Conservation (phyloP, 2,113 vertebrate genomes). For the Lophura nycthemera region DNA sequence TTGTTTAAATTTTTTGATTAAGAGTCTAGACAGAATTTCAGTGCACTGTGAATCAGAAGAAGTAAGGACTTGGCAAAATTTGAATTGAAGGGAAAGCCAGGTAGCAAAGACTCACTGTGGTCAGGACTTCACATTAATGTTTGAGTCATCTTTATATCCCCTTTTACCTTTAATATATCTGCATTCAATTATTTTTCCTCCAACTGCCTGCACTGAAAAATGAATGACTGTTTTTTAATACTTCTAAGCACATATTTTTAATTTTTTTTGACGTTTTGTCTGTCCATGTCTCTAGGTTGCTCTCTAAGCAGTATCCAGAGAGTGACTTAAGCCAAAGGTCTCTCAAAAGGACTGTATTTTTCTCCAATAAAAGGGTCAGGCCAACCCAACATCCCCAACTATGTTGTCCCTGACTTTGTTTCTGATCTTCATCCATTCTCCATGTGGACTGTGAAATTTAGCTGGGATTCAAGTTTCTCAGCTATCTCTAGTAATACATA, state of each 20-base stretch:
- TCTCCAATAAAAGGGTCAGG: not conserved
- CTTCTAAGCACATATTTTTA: not conserved
- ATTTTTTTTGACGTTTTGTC: not conserved
- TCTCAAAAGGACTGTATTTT: not conserved
- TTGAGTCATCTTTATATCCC: not conserved
- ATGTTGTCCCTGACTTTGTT: not conserved
- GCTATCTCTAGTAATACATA: not conserved
- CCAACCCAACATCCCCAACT: not conserved
- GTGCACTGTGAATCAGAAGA: not conserved
- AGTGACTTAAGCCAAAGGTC: not conserved
- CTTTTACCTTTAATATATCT: not conserved
- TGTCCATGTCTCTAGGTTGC: not conserved
- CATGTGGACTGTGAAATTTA: not conserved
- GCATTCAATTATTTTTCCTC: not conserved
- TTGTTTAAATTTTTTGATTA: not conserved
- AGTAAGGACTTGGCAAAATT: not conserved
- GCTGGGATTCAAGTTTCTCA: not conserved
- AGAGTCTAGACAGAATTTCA: not conserved
- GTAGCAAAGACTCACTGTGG: not conserved
- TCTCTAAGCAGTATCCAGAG: not conserved
- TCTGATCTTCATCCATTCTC: not conserved
- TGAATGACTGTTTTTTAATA: not conserved
- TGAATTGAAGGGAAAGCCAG: not conserved
- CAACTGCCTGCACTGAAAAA: not conserved
- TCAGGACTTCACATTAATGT: not conserved